phyloP scores from a whole-genome alignment of 92 coral and sea anemone genomes.

The Phenganax marumi region DNA sequence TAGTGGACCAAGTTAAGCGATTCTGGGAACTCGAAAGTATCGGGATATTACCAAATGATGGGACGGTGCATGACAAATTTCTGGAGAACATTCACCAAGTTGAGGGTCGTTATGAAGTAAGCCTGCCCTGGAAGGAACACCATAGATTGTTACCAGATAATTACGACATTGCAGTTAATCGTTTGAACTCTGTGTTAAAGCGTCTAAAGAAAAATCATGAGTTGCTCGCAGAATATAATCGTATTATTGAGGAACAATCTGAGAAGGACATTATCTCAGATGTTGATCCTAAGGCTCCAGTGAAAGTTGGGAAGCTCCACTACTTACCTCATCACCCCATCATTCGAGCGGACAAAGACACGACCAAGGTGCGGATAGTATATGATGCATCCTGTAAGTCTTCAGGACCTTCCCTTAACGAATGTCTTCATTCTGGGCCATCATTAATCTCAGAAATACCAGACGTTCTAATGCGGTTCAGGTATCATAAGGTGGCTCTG shows the following conservation, averaged over 20 bases:
- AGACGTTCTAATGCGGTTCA: conserved; percentile 43
- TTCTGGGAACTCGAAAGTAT: background rate
- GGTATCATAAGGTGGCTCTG: conserved; percentile 42
- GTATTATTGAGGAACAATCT: conserved; percentile 2
- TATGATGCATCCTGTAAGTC: conserved; percentile 16
- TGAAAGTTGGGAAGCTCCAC: conserved; percentile 15
- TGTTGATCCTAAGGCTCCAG: background rate
- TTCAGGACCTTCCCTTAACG: conserved; percentile 31
- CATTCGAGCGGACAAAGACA: conserved; percentile 24
- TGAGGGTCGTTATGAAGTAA: conserved; percentile 1
- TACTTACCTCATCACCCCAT: conserved; percentile 34
- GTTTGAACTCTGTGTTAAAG: background rate
- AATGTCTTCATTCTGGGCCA: conserved; percentile 36
- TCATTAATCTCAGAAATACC: conserved; percentile 31
- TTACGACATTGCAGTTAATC: background rate
- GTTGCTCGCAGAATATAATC: background rate
- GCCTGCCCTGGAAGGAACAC: background rate
- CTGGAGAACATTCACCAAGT: background rate
- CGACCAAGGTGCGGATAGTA: conserved; percentile 25
- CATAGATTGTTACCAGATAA: background rate
- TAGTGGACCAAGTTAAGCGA: no score
- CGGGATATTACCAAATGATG: background rate
- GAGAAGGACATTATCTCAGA: background rate
- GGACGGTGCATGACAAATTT: background rate
- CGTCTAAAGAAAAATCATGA: background rate